Base-by-base conservation (phyloP, 2,888 invertebrate species). In the Abrostola triplasia region DNA sequence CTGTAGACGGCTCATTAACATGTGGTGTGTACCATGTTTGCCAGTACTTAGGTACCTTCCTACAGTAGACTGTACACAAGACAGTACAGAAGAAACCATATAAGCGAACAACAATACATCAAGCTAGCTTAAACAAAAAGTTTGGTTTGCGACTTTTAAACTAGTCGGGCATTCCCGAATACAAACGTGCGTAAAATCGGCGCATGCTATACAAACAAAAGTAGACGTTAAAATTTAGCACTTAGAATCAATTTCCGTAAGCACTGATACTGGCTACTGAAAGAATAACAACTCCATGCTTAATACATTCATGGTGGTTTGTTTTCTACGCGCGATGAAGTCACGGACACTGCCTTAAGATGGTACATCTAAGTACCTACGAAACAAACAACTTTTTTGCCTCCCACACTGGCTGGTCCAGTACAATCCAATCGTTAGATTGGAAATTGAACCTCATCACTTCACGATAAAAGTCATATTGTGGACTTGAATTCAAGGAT, bases 381-480 rank as follows among this genome's bases (percentile, higher is more conserved):
- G 65, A 36, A 56, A 69, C 58, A 83, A 87, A 86, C 86, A 87
- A 83, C 79, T 86, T 87, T 84, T 87, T 87, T 80, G 70, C 67
- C 65, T 69, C 77, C 77, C 69, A 76, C 77, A 60, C 62, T 36
- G 54, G 54, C 51, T 48, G 13, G 63, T 37, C 24, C 56, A 37
- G 41, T 51, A 49, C 36, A 63, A 48, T 47, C n/a, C 8, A 47
- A n/a, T 55, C 62, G 48, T 35, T 24, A 24, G 24, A 24, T 62
- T 40, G n/a, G n/a, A 73, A 64, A 72, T 61, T 76, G 48, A 54
- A 65, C 70, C 52, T 24, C 65, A 70, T 35, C 7, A 1, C 54
- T 52, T 38, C 24, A 66, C 5, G 0, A 64, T 69, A 72, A 54
- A 52, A 47, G 9, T 5, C 6, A 8, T 50, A 11, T 36, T 38